Conservation (phyloP, 2,888 invertebrate genomes). For the Escarpia spicata region DNA sequence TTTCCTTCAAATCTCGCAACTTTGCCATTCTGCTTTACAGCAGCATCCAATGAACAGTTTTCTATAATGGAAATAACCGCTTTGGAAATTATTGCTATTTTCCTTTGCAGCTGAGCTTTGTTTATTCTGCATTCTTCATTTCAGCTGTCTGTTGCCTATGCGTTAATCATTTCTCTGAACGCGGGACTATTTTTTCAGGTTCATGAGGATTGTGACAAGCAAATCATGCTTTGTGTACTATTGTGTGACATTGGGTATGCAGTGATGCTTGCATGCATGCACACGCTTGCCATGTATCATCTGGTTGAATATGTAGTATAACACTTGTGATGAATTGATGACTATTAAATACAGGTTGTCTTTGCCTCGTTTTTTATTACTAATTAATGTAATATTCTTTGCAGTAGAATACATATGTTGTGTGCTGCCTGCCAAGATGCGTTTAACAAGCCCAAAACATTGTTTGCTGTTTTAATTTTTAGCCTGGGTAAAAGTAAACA, state of each 20-base stretch:
- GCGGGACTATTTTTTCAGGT: background rate
- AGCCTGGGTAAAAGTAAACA: too few relatives aligned
- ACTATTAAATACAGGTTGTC: too few relatives aligned
- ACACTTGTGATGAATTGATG: too few relatives aligned
- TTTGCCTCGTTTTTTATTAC: too few relatives aligned
- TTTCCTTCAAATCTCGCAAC: background rate
- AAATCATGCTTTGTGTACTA: background rate
- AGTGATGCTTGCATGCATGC: too few relatives aligned
- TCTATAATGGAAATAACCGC: background rate
- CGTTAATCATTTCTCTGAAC: background rate
- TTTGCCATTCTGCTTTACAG: background rate
- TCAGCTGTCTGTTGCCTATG: background rate
- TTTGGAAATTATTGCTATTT: background rate
- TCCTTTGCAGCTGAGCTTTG: background rate
- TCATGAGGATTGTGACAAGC: background rate
- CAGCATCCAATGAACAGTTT: background rate
- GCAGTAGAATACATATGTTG: too few relatives aligned
- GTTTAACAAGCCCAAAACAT: too few relatives aligned
- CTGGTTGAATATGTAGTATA: too few relatives aligned
- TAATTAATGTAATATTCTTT: too few relatives aligned
- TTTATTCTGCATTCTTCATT: background rate
- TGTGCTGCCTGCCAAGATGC: too few relatives aligned
- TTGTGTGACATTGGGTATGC: background rate
- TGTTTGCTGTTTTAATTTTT: too few relatives aligned
- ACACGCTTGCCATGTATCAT: too few relatives aligned